A percentile compares a stretch with the other conserved stretches of the same genome.
phyloP scores from a whole-genome alignment of 2,797 vertebrate genomes.

The Gorsachius magnificus region DNA sequence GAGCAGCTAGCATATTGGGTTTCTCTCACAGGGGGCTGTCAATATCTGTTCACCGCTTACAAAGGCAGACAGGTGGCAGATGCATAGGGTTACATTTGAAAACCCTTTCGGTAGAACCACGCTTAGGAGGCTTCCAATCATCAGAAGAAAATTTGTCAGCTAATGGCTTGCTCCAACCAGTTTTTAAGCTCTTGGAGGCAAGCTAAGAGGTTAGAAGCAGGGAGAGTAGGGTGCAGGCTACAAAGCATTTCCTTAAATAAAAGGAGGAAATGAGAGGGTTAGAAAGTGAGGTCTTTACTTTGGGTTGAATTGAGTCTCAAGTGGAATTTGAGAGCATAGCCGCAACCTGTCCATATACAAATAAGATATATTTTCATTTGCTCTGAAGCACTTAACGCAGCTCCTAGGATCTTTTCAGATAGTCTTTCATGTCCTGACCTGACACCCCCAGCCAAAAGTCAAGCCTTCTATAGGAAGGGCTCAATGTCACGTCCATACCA shows the following conservation, averaged over 20 bases:
- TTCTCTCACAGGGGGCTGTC: background rate
- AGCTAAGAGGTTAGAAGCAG: background rate
- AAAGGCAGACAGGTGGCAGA: background rate
- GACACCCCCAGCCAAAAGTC: background rate
- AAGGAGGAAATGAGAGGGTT: background rate
- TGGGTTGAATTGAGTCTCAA: background rate
- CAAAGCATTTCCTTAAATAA: background rate
- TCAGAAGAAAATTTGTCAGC: background rate
- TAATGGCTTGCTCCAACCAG: background rate
- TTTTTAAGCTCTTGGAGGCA: background rate
- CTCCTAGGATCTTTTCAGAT: background rate
- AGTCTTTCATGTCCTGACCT: background rate
- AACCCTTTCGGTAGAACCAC: background rate
- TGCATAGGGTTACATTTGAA: background rate
- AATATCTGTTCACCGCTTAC: background rate
- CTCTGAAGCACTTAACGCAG: background rate
- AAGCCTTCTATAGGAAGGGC: background rate
- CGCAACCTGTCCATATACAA: background rate
- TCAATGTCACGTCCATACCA: background rate
- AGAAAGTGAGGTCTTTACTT: background rate
- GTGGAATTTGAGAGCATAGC: background rate
- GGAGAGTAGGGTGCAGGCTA: background rate
- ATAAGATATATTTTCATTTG: background rate
- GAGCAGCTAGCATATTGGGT: background rate
- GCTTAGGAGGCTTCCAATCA: background rate